Conservation (phyloP, 2,797 vertebrate genomes). For the Aulostomus chinensis region DNA sequence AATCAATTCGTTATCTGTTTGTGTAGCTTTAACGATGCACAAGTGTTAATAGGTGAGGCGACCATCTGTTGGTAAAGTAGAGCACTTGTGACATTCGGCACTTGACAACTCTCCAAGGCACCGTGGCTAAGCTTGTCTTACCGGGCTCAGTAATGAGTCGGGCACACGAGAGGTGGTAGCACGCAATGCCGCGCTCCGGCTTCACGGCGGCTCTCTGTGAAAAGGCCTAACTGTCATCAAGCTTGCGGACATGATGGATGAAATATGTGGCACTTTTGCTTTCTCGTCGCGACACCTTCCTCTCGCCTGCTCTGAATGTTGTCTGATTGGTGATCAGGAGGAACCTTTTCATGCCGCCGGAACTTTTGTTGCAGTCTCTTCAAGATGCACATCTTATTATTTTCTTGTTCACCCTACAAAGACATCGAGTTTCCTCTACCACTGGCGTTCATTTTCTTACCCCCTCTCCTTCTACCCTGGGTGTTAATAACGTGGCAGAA, state of each 20-base stretch:
- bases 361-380: no score
- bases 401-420: neutral
- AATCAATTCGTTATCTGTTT: neutral
- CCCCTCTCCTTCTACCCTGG: slow-evolving; percentile 3
- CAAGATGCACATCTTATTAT: no score
- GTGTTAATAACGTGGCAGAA: slow-evolving; percentile 69
- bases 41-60: neutral
- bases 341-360: no score
- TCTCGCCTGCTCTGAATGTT: neutral
- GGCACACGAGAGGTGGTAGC: slow-evolving; percentile 36
- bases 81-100: slow-evolving; percentile 55
- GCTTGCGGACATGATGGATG: no score
- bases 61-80: slow-evolving; percentile 46
- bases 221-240: no score
- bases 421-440: neutral
- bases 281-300: slow-evolving; percentile 6
- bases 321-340: no score
- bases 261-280: slow-evolving; percentile 28
- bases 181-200: slow-evolving; percentile 35
- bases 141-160: slow-evolving; percentile 14
- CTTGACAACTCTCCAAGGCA: slow-evolving; percentile 31
- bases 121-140: slow-evolving; percentile 61
- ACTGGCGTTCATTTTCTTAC: neutral
- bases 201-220: no score
- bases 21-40: neutral